These are phyloP conservation scores for Danaus chrysippus DNA, from an alignment of 2,888 invertebrate genomes.

Conservation along the genomic window DNA sequence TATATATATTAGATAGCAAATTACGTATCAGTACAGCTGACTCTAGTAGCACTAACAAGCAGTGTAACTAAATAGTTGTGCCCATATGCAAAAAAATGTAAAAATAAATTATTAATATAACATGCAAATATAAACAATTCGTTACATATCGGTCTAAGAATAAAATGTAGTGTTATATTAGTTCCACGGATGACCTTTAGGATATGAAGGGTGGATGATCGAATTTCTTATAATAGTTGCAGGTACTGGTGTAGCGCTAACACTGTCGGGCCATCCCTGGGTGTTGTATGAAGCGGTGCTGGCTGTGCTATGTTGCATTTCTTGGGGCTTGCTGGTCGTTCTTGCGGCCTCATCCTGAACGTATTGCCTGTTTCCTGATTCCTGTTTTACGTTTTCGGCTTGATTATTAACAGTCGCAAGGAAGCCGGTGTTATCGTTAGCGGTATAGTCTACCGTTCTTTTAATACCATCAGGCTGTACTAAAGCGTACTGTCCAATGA, in stretches of 20 bases:
- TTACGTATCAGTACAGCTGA: constrained; percentile 5
- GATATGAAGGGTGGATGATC: constrained; percentile 54
- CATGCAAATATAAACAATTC: constrained; percentile 27
- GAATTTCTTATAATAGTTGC: constrained; percentile 57
- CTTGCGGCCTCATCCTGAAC: constrained; percentile 33
- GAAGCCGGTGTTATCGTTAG: constrained; percentile 75
- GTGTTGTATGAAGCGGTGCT: constrained; percentile 33
- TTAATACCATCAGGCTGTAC: constrained; percentile 76
- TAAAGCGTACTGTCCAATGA: constrained; percentile 76
- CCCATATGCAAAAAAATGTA: constrained; percentile 16
- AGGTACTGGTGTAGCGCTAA: constrained; percentile 41
- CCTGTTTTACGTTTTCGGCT: constrained; percentile 23
- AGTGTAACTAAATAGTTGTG: constrained; percentile 12
- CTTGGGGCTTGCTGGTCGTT: constrained; percentile 34
- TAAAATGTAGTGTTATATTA: constrained; percentile 35
- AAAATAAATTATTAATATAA: constrained; percentile 43
- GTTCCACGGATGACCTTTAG: constrained; percentile 48
- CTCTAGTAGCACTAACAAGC: constrained; percentile 19
- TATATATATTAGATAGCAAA: constrained; percentile 18
- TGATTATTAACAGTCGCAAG: constrained; percentile 74
- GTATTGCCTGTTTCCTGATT: constrained; percentile 29
- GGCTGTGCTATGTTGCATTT: constrained; percentile 28
- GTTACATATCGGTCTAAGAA: constrained; percentile 10
- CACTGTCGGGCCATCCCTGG: constrained; percentile 34
- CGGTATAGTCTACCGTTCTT: constrained; percentile 77